Evolutionary conservation across 2,797 vertebrate genomes (phyloP).

Genomic region (Schizopygopsis malacanthus): DNA sequence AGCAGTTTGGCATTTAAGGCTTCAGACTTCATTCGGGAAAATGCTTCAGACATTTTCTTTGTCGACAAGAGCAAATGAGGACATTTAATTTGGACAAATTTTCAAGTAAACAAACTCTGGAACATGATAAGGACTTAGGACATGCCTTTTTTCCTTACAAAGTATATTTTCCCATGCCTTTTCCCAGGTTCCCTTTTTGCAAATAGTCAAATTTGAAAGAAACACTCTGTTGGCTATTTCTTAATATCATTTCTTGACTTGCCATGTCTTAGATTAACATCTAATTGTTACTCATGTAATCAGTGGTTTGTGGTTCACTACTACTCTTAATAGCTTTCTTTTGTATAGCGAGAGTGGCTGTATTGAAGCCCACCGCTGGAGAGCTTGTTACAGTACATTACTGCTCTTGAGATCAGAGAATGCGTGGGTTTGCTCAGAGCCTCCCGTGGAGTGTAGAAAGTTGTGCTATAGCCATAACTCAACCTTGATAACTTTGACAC

Average conservation of each 20-base stretch:
- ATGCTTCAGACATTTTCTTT: background rate
- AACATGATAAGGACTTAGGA: slow-evolving; percentile 1
- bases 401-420: slow-evolving; percentile 15
- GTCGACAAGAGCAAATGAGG: background rate
- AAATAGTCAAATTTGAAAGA: background rate
- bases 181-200: background rate
- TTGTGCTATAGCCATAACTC: background rate
- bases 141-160: background rate
- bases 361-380: slow-evolving; percentile 28
- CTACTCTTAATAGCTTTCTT: slow-evolving; percentile 21
- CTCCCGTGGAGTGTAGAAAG: background rate
- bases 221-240: background rate
- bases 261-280: background rate
- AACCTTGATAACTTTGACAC: background rate
- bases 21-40: background rate
- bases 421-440: slow-evolving; percentile 11
- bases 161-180: background rate
- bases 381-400: slow-evolving; percentile 40
- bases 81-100: background rate
- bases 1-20: background rate
- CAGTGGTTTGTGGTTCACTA: slow-evolving; percentile 19
- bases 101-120: background rate
- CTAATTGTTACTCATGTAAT: background rate
- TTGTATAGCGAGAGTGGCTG: slow-evolving; percentile 13
- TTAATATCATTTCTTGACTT: background rate